Evolutionary conservation across 2,113 vertebrate species (phyloP), one percentile per base, ranked within the genome.

Genomic region (Neotragus pygmaeus): DNA sequence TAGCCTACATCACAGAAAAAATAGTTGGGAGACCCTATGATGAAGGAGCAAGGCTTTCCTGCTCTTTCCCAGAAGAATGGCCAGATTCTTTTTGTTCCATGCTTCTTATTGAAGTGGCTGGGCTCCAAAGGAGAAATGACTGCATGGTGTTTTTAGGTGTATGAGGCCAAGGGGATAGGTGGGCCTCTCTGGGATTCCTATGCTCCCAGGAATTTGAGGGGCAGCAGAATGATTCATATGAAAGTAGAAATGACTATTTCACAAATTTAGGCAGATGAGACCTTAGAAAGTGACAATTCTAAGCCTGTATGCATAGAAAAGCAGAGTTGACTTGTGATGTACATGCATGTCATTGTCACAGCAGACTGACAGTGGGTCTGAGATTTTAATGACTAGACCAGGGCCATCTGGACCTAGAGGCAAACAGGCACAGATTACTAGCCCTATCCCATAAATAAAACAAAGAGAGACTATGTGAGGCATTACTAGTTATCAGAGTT

Each of bases 101-200:
- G 83, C 2, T 5, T 36, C 4, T 33, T 23, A 8, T 19, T 23
- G 64, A 73, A 13, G n/a, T 19, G 39, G 6, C 25, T 28, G 27
- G 21, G 28, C 9, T 28, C 43, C 21, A 49, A 43, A 51, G 64
- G 53, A 70, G 5, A 85, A 58, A 6, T 58, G 39, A 49, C 4
- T 57, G 0, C 3, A 27, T 2, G 12, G 7, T 58, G 1, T 17
- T 2, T 51, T 57, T 85, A n/a, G 0, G 10, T 75, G 6, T 39
- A 21, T 28, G 91, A 85, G 6, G 5, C 7, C 28, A 12, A 85
- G 30, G 12, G 23, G 3, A 51, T 19, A 30, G 12, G 28, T 23
- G 33, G 36, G 13, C 1, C 19, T 77, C 3, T 39, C 15, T n/a
- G 39, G 10, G 19, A 19, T 57, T 51, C 19, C 25, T 47, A 27